Base-by-base conservation (phyloP, 1,140 invertebrate species). In the Melanaphis sacchari region DNA sequence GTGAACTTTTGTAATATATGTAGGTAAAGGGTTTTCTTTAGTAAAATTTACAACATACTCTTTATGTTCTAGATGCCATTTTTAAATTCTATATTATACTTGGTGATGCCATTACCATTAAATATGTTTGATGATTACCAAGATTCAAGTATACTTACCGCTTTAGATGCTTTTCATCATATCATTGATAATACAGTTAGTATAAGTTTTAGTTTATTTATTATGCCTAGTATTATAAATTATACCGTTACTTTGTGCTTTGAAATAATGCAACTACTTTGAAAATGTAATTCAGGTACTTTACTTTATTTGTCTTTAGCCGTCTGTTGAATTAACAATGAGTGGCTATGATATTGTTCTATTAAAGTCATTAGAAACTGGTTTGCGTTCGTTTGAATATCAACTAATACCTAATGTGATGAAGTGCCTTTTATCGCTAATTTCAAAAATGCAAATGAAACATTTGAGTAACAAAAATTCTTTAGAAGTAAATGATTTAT, bases 161-260 rank as follows among this genome's bases (percentile, higher is more conserved):
- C 91, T 52, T 22, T 93, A 52, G 81, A 93, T 54, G 91, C 81
- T 3, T 85, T 93, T 93, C 43, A 54, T n/a, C 91, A 93, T 36
- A 93, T 93, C 26, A 93, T 93, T 31, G 49, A 59, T 84, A 93
- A 93, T 93, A 85, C 91, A 38, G 91, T 93, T 85, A 93, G 91
- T 85, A 54, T 52, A 84, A 7, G 49, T 21, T 93, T 91, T 76
- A 11, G 31, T 91, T 82, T 49, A 3, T 38, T 4, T 43, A 52
- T 36, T 87, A 46, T 7, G 52, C 0, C 0, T 38, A 46, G 36
- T 15, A 89, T 0, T n/a, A n/a, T n/a, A n/a, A 36, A 24, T 15
- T 40, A 15, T n/a, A 87, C 41, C 21, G 26, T 89, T 89, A 82
- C 21, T 40, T 40, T 82, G 3, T 15, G n/a, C 31, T 87, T 59